Evolutionary conservation across 2,113 vertebrate genomes (phyloP), one percentile per base, ranked within the genome.

Genomic region (Dasyprocta punctata): DNA sequence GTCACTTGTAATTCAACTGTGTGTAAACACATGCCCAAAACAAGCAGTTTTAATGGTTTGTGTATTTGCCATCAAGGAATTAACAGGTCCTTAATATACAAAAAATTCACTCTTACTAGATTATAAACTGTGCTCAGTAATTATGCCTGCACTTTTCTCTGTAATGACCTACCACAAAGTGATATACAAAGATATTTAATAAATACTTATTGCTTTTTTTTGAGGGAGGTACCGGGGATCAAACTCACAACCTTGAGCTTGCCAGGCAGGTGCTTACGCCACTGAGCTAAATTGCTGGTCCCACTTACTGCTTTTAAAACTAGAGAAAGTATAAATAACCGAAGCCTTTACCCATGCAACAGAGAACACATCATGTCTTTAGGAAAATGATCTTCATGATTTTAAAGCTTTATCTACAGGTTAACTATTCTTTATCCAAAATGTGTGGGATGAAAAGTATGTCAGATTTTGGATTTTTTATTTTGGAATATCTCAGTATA

Each of bases 271-370:
- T n/a, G n/a, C n/a, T n/a, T n/a, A n/a, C n/a, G n/a, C n/a, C n/a
- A n/a, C n/a, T n/a, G n/a, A n/a, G n/a, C n/a, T n/a, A n/a, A n/a
- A n/a, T n/a, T n/a, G n/a, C n/a, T n/a, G n/a, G n/a, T n/a, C n/a
- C n/a, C n/a, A n/a, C n/a, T n/a, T n/a, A n/a, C n/a, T 58, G 20
- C 63, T 88, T 94, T 54, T 65, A 84, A 94, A 96, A 92, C 84
- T 65, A 87, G 90, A 83, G 1, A 78, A 28, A 80, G 36, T 60
- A 84, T 5, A 56, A 20, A 30, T 7, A 84, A 86, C 22, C 4
- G 88, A 52, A 60, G 63, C 83, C 17, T 90, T 52, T 63, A 93
- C 30, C n/a, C 60, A 92, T 65, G 6, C 13, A 85, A 24, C 8
- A 82, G 22, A 82, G 28, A 95, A 95, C 86, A 81, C 3, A 97